A percentile compares a stretch with the other conserved stretches of the same genome.
Evolutionary conservation across 2,797 vertebrate species (phyloP).

Genomic region (Melanotaenia maccullochi): DNA sequence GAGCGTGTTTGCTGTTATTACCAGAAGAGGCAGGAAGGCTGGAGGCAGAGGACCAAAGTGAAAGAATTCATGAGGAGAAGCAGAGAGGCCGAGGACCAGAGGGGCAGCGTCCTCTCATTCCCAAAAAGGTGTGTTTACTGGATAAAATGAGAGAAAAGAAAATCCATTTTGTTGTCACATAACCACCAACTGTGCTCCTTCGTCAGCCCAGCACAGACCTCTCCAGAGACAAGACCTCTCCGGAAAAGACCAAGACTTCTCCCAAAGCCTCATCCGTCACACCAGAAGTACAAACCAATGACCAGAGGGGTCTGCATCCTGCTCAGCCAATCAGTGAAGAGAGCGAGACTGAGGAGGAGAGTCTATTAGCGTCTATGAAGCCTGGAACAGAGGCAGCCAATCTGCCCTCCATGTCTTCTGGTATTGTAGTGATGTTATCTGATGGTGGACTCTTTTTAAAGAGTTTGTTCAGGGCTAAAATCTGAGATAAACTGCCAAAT

Average conservation of each 20-base stretch:
- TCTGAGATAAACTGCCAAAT: not conserved
- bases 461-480: not conserved
- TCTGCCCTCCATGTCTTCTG: constrained; percentile 58
- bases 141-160: not conserved
- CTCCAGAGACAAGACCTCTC: constrained; percentile 59
- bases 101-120: constrained; percentile 69
- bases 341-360: constrained; percentile 47
- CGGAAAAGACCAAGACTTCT: constrained; percentile 47
- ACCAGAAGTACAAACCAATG: constrained; percentile 48
- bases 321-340: constrained; percentile 51
- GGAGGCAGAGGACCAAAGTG: constrained; percentile 61
- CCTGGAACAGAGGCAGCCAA: constrained; percentile 46
- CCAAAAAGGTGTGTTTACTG: constrained; percentile 65
- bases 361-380: constrained; percentile 37
- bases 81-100: constrained; percentile 67
- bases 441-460: not conserved
- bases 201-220: constrained; percentile 70
- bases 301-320: constrained; percentile 54
- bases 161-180: not conserved
- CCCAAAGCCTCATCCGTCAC: constrained; percentile 50
- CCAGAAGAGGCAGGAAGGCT: constrained; percentile 71
- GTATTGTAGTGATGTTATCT: constrained; percentile 42
- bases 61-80: constrained; percentile 61
- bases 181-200: constrained; percentile 4
- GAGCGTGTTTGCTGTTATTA: constrained; percentile 4